Conservation (phyloP, 2,113 vertebrate genomes). For the Percina caprodes region DNA sequence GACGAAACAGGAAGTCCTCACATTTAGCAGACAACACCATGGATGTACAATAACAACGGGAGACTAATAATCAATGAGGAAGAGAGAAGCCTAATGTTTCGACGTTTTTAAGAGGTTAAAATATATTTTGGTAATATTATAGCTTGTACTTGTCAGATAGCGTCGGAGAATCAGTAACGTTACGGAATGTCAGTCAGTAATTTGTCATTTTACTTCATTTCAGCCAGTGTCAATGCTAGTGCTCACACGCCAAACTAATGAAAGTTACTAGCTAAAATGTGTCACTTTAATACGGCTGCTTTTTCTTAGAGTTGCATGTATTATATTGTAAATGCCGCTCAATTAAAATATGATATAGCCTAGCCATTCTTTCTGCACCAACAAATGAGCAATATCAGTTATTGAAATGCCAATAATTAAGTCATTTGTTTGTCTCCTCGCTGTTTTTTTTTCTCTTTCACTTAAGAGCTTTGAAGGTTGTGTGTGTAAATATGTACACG, state of each 20-base stretch:
- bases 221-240: neutral
- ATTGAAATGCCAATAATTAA: neutral
- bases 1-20: constrained; percentile 26
- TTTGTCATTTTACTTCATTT: neutral
- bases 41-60: too few species aligned
- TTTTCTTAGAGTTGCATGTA: too few species aligned
- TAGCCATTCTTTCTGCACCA: neutral
- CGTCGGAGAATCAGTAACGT: too few species aligned
- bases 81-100: neutral
- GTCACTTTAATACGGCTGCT: neutral
- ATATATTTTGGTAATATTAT: neutral
- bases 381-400: too few species aligned
- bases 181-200: too few species aligned
- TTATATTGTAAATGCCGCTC: neutral
- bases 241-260: neutral
- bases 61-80: neutral
- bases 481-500: too few species aligned
- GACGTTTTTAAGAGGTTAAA: constrained; percentile 17
- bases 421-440: neutral
- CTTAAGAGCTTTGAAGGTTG: neutral
- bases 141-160: neutral
- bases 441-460: neutral
- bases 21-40: neutral
- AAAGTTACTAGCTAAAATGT: neutral
- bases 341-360: neutral